Evolutionary conservation across 2,797 vertebrate species (phyloP).

Genomic region (Crax fasciolata): DNA sequence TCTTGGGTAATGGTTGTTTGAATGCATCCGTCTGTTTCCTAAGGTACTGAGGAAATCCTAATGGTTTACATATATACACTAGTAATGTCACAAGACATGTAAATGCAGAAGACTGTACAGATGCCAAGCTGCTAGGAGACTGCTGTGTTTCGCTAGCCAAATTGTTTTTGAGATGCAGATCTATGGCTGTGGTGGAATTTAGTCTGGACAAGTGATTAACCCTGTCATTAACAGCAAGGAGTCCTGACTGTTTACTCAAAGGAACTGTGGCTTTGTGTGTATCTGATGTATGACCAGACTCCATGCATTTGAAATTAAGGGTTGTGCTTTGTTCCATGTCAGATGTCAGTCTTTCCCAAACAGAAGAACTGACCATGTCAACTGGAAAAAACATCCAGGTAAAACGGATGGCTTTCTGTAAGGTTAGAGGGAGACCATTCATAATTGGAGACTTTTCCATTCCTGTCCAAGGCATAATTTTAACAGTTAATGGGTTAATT

Average conservation of each 20-base stretch:
- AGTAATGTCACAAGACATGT: background rate
- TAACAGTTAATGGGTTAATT: background rate
- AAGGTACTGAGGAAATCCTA: conserved; percentile 47
- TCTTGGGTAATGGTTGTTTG: conserved; percentile 47
- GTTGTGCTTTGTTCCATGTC: background rate
- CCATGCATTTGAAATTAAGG: background rate
- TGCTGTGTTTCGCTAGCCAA: background rate
- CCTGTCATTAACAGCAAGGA: background rate
- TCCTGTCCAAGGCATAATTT: background rate
- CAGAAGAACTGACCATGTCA: background rate
- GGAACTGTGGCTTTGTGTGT: background rate
- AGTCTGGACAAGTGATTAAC: background rate
- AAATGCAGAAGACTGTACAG: background rate
- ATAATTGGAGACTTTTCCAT: background rate
- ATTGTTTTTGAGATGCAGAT: background rate
- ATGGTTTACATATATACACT: background rate
- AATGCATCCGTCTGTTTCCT: conserved; percentile 31
- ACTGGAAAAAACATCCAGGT: background rate
- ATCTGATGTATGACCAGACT: background rate
- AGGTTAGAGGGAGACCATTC: background rate
- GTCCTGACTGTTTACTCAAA: background rate
- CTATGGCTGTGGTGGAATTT: background rate
- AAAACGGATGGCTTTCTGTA: background rate
- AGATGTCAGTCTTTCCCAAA: background rate
- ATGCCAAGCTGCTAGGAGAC: background rate